Evolutionary conservation across 2,113 vertebrate genomes (phyloP), one percentile per base, ranked within the genome.

Genomic region (Narcine bancroftii): DNA sequence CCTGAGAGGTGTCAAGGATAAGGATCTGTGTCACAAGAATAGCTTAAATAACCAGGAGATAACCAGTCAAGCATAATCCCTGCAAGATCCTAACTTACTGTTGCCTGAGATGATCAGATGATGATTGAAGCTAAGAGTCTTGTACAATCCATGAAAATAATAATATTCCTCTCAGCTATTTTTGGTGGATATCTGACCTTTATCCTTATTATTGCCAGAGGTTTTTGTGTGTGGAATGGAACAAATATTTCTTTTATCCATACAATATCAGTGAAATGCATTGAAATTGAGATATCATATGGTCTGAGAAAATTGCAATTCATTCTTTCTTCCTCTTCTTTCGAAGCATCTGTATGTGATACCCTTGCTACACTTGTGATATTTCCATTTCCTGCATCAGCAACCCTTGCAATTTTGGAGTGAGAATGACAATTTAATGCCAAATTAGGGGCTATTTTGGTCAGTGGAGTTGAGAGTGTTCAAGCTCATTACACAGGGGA

Each of bases 401-500:
- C 45, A 81, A 81, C 11, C 77, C 77, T 33, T 53, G 77, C 47
- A 45, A 81, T 47, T 45, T 81, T 45, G 50, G 77, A 81, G 77
- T 17, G 77, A 81, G 77, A 81, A 81, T 81, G 77, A 26, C 77
- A 81, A 81, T 81, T 81, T 81, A 81, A 81, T 81, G 77, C 47
- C 45, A 87, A 85, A 87, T 21, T 63, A 87, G 53, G 53, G 53
- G 33, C 81, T n/a, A 87, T 87, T 87, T 60, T 60, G n/a, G 17
- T 87, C n/a, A 60, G 81, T 21, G 47, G 77, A 81, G 24, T 81
- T 29, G 81, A 87, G 81, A 87, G 15, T 60, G 53, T 87, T 87
- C 81, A 87, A 60, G 53, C 81, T 87, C 81, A 87, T 87, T 87
- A 87, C 81, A 60, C 81, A 87, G 17, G 53, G 81, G 81, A 87